These are phyloP conservation scores for Siniperca knerii DNA, from an alignment of 2,113 vertebrate genomes.

Conservation along the genomic window DNA sequence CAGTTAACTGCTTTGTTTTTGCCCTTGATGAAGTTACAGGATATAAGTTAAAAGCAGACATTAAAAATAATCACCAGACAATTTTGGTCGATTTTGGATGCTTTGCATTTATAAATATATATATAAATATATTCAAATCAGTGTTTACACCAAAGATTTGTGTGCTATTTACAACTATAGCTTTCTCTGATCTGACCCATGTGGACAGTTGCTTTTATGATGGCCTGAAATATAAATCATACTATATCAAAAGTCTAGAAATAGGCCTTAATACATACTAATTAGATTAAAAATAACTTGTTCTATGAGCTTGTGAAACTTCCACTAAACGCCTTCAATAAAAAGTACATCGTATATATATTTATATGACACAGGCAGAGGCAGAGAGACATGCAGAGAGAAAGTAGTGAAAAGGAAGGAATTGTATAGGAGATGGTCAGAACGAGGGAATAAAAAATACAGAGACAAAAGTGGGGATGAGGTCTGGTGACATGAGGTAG, in stretches of 20 bases:
- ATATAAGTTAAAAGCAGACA: conserved; percentile 43
- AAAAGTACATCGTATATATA: neutral
- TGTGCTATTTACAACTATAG: neutral
- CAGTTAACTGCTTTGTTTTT: conserved; percentile 70
- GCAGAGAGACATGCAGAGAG: neutral
- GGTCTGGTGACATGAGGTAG: neutral
- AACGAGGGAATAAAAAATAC: neutral
- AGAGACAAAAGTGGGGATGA: neutral
- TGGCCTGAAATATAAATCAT: neutral
- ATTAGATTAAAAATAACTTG: neutral
- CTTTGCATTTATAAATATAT: neutral
- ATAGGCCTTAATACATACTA: neutral
- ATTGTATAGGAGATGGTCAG: neutral
- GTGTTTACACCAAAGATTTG: neutral
- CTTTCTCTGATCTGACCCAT: neutral
- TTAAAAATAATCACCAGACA: conserved; percentile 5
- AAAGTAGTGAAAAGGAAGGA: neutral
- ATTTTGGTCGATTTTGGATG: neutral
- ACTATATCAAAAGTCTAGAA: neutral
- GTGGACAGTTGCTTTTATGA: neutral
- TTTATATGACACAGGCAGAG: neutral
- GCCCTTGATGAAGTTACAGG: conserved; percentile 73
- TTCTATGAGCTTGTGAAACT: neutral
- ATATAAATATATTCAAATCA: neutral
- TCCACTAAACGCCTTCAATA: neutral